Conservation (phyloP, 2,797 vertebrate genomes). For the Stomatorhinus walkeri region DNA sequence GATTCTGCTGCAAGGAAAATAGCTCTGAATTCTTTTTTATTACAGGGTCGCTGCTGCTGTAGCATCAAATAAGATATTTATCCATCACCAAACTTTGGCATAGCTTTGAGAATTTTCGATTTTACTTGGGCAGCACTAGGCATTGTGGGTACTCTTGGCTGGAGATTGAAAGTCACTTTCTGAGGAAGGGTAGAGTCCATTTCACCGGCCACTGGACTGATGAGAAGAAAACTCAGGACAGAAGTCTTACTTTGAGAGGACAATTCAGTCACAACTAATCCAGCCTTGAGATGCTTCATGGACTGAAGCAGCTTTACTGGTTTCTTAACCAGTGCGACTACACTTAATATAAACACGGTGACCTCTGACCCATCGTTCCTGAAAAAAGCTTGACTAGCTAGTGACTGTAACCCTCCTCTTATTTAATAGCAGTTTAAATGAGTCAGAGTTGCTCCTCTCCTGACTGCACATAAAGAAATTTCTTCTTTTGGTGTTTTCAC, state of each 20-base stretch:
- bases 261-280: neutral
- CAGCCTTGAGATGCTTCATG: neutral
- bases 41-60: neutral
- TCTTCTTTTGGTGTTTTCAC: neutral
- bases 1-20: neutral
- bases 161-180: neutral
- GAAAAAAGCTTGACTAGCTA: neutral
- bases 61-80: conserved; percentile 4
- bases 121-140: neutral
- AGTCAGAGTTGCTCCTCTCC: neutral
- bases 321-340: neutral
- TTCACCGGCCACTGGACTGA: neutral
- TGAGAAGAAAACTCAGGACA: neutral
- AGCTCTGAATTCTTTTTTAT: neutral
- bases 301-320: neutral
- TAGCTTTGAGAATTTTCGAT: neutral
- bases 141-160: neutral
- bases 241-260: neutral
- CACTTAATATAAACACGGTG: neutral
- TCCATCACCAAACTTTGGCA: neutral
- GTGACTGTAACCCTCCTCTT: neutral
- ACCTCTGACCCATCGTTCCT: neutral
- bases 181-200: neutral
- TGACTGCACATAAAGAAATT: neutral
- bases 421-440: neutral